These are phyloP conservation scores for Pachliopta kotzebuea DNA, from an alignment of 2,888 invertebrate genomes.

Conservation along the genomic window DNA sequence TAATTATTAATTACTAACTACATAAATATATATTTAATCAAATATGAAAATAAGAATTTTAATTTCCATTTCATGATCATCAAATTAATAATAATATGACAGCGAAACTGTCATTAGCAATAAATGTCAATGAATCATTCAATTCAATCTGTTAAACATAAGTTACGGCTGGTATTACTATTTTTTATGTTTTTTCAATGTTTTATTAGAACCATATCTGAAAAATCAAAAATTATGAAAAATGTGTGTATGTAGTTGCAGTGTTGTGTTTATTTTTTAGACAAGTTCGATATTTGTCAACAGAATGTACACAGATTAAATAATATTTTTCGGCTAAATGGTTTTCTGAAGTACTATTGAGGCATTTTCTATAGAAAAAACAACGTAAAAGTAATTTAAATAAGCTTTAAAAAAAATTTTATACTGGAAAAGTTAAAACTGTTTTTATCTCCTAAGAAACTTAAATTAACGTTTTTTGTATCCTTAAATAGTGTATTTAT, in stretches of 20 bases:
- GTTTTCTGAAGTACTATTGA: not conserved
- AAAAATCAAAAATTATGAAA: not conserved
- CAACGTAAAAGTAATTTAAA: no score
- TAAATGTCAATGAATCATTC: constrained; percentile 35
- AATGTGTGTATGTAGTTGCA: not conserved
- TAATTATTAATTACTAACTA: constrained; percentile 39
- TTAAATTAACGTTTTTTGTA: no score
- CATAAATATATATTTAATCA: constrained; percentile 42
- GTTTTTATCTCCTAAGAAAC: no score
- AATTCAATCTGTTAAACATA: constrained; percentile 19
- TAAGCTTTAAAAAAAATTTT: no score
- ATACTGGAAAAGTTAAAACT: no score
- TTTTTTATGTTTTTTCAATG: not conserved
- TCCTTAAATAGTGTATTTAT: no score
- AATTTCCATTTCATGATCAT: constrained; percentile 73
- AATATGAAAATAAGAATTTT: constrained; percentile 52
- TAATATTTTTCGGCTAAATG: not conserved
- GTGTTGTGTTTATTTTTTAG: not conserved
- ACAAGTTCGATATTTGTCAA: not conserved
- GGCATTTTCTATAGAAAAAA: not conserved
- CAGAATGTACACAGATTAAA: not conserved
- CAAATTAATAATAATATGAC: constrained; percentile 41
- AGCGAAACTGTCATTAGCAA: constrained; percentile 40
- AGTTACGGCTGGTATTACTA: not conserved
- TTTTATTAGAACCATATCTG: not conserved